A percentile compares a stretch with the other conserved stretches of the same genome.
Conservation (phyloP, 1,140 invertebrate genomes). For the Musca vetustissima region DNA sequence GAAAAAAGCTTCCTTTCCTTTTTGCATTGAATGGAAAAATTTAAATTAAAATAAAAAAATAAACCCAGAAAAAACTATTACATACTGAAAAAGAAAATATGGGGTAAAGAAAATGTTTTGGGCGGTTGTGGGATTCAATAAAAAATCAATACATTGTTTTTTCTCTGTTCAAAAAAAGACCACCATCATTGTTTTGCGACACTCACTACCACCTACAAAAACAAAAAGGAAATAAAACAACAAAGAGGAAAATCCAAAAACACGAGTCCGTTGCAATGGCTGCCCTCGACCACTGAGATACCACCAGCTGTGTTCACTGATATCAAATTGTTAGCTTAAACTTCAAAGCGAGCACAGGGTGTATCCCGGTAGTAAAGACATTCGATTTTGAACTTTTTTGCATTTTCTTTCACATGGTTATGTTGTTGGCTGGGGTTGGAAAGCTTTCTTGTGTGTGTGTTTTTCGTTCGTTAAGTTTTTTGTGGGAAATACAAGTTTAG, state of each 20-base stretch:
- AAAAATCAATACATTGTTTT: background rate
- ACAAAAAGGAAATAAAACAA: no score
- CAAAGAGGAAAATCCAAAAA: no score
- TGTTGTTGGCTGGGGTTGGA: background rate
- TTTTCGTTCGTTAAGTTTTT: background rate
- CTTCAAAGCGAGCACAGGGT: constrained; percentile 87
- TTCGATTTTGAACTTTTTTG: constrained; percentile 2
- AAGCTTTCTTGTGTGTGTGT: background rate
- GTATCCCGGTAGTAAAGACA: constrained; percentile 74
- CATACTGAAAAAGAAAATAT: background rate
- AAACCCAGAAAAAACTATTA: background rate
- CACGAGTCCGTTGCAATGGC: background rate
- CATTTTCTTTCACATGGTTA: background rate
- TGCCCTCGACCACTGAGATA: constrained; percentile 78
- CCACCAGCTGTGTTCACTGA: constrained; percentile 98
- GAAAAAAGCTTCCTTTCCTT: no score
- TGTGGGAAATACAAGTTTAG: background rate
- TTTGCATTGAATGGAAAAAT: no score
- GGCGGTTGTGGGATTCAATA: no score
- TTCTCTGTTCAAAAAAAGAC: background rate
- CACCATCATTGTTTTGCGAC: background rate
- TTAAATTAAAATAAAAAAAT: no score
- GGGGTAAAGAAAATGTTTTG: no score
- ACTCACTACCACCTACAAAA: no score
- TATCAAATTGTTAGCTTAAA: constrained; percentile 59